Conservation (phyloP, 2,888 invertebrate species). For the Stramonita haemastoma region DNA sequence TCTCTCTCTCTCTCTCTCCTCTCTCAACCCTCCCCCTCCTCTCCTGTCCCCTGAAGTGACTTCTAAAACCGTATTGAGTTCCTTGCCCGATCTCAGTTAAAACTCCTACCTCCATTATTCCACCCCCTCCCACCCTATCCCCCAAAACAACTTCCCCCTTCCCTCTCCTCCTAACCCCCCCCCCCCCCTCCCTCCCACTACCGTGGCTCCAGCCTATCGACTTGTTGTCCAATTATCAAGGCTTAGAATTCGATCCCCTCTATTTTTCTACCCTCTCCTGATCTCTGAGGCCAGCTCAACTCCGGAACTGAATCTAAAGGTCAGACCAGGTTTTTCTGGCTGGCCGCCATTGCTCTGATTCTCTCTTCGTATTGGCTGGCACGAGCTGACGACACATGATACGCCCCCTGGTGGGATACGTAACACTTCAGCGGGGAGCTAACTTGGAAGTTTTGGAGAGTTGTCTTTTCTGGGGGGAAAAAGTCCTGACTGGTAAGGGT, state of each 20-base stretch:
- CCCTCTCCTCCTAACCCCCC: not conserved
- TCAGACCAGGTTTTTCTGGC: slow-evolving; percentile 37
- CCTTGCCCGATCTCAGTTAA: slow-evolving; percentile 4
- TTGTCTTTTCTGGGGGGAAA: not conserved
- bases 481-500: too few species aligned
- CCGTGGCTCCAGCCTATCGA: not conserved
- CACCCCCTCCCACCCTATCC: too few species aligned
- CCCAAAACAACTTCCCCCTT: too few species aligned
- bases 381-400: slow-evolving; percentile 33
- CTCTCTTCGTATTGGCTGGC: slow-evolving; percentile 39
- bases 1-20: not conserved
- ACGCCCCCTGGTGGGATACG: slow-evolving; percentile 36
- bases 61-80: slow-evolving; percentile 21
- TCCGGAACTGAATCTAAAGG: slow-evolving; percentile 38
- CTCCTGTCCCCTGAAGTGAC: not conserved
- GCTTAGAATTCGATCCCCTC: slow-evolving; percentile 41
- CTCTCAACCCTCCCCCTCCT: not conserved
- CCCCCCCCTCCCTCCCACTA: not conserved
- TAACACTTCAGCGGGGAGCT: not conserved
- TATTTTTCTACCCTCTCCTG: not conserved
- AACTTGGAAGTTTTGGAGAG: not conserved
- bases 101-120: slow-evolving; percentile 20
- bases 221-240: slow-evolving; percentile 42
- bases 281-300: slow-evolving; percentile 21
- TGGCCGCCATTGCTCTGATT: slow-evolving; percentile 28